Conservation (phyloP, 2,797 vertebrate genomes). For the Sebastes itinus region DNA sequence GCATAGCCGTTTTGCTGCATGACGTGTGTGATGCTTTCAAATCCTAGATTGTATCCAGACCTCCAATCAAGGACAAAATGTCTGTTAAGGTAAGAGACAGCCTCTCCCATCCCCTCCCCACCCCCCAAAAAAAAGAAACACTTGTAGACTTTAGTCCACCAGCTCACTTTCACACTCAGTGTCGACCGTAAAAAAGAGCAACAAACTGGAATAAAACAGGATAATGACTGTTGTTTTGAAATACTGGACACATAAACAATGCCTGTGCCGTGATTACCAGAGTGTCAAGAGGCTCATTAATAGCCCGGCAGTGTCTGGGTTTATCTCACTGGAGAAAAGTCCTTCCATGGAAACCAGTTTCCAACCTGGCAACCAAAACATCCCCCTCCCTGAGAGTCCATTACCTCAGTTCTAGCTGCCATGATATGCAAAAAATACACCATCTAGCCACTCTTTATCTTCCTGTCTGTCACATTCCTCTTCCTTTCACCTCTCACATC, state of each 20-base stretch:
- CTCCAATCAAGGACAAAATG: constrained; percentile 83
- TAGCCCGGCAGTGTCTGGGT: constrained; percentile 12
- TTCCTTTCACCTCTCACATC: not conserved
- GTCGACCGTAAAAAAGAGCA: not conserved
- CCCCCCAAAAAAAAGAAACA: not conserved
- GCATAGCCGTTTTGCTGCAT: constrained; percentile 70
- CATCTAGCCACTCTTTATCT: not conserved
- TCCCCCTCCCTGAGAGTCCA: not conserved
- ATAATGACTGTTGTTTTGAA: constrained; percentile 6
- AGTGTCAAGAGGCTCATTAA: constrained; percentile 39
- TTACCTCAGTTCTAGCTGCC: not conserved
- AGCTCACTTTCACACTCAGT: not conserved
- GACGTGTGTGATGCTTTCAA: constrained; percentile 82
- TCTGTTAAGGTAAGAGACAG: constrained; percentile 80
- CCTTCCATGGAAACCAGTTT: constrained; percentile 16
- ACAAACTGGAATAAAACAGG: not conserved
- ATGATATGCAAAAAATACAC: not conserved
- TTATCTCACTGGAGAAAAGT: constrained; percentile 22
- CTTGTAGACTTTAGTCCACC: not conserved
- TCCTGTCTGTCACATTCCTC: not conserved
- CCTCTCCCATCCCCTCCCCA: not conserved
- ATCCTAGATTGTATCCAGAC: constrained; percentile 82
- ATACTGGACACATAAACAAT: constrained; percentile 26
- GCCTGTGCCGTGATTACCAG: constrained; percentile 61
- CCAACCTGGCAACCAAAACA: constrained; percentile 29